Percentiles rank a stretch among this genome's conserved stretches.
Evolutionary conservation across 2,888 invertebrate species (phyloP).

Genomic region (Pheosia tremula): DNA sequence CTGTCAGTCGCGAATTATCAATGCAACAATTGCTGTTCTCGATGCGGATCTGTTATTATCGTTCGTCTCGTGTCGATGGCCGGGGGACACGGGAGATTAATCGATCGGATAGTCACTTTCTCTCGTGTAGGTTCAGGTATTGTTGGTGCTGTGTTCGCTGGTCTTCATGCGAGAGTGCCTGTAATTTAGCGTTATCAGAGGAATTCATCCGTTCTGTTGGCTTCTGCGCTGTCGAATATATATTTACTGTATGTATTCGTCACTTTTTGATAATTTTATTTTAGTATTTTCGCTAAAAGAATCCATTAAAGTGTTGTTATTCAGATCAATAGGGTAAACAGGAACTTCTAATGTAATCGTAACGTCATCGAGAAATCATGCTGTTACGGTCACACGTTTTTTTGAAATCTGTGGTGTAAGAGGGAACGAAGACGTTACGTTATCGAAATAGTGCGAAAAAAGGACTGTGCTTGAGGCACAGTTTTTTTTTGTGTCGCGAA

Average conservation of each 20-base stretch:
- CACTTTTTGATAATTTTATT: neutral
- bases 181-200: constrained; percentile 64
- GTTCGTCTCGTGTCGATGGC: constrained; percentile 63
- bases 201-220: constrained; percentile 48
- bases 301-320: no score
- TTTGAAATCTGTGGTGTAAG: no score
- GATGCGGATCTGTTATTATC: constrained; percentile 69
- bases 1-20: constrained; percentile 64
- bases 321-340: no score
- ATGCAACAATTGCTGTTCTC: constrained; percentile 63
- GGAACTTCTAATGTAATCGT: no score
- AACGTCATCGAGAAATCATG: no score
- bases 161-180: constrained; percentile 48
- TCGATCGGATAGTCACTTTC: constrained; percentile 72
- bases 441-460: no score
- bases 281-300: no score
- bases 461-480: no score
- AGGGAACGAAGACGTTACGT: no score
- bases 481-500: neutral
- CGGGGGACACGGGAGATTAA: constrained; percentile 67
- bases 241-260: neutral
- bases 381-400: no score
- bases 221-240: constrained; percentile 25
- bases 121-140: constrained; percentile 60
- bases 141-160: constrained; percentile 55